A percentile compares a stretch with the other conserved stretches of the same genome.
Evolutionary conservation across 2,113 vertebrate species (phyloP).

Genomic region (Rhinolophus ferrumequinum): DNA sequence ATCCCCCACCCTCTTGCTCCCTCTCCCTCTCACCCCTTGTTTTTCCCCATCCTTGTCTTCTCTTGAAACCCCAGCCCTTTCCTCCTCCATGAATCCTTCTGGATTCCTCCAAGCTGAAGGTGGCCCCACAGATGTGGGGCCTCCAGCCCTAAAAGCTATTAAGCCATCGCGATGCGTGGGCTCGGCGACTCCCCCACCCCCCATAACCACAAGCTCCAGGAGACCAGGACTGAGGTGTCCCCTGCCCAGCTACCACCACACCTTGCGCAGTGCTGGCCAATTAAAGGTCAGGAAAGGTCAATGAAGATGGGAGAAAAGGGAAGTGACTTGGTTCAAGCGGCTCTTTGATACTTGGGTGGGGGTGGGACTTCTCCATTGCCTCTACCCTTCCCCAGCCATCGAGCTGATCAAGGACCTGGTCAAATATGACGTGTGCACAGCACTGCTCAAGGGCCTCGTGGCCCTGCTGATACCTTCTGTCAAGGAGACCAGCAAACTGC

Average conservation of each 20-base stretch:
- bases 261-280: background rate
- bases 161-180: background rate
- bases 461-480: constrained; percentile 82
- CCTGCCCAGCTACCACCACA: background rate
- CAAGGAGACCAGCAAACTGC: constrained; percentile 53
- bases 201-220: background rate
- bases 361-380: background rate
- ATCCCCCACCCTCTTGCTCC: background rate
- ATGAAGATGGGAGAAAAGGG: background rate
- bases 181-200: background rate
- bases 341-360: background rate
- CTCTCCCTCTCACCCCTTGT: background rate
- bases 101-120: background rate
- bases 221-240: background rate
- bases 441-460: constrained; percentile 87
- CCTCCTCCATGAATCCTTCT: background rate
- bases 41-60: background rate
- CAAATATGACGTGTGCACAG: constrained; percentile 79
- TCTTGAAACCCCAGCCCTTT: background rate
- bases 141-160: background rate
- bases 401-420: constrained; percentile 87
- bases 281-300: background rate
- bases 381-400: constrained; percentile 80
- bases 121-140: background rate
- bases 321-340: background rate